These are phyloP conservation scores for Athalia cordata DNA, from an alignment of 2,888 invertebrate genomes.

Conservation along the genomic window DNA sequence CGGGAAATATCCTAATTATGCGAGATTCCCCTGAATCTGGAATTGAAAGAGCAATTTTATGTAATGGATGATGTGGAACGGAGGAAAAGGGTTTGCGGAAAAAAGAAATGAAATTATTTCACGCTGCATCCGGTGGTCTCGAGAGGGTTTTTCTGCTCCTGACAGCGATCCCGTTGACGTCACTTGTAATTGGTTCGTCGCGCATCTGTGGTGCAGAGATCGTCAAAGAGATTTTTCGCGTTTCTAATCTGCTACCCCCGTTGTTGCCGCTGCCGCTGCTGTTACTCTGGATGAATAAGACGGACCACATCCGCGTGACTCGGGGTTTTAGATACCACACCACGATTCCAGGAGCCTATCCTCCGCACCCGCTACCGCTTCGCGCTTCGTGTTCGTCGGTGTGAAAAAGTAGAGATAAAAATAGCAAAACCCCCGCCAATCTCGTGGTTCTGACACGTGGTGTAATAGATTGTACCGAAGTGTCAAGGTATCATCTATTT, in stretches of 20 bases:
- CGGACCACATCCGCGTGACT: constrained; percentile 9
- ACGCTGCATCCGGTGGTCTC: not conserved
- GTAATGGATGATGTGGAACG: too few relatives aligned
- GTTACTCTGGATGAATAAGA: constrained; percentile 12
- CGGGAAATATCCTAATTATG: too few relatives aligned
- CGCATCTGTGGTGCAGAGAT: not conserved
- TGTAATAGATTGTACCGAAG: constrained; percentile 43
- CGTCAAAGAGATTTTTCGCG: constrained; percentile 29
- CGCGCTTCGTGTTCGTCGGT: constrained; percentile 8
- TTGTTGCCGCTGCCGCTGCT: not conserved
- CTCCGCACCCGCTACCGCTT: too few relatives aligned
- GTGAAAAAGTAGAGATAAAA: constrained; percentile 40
- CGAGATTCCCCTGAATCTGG: too few relatives aligned
- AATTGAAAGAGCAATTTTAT: too few relatives aligned
- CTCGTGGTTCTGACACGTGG: constrained; percentile 37
- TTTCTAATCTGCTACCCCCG: not conserved
- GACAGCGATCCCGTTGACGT: constrained; percentile 7
- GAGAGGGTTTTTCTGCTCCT: constrained; percentile 4
- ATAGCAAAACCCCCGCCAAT: constrained; percentile 39
- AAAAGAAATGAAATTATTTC: not conserved
- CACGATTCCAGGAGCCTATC: too few relatives aligned
- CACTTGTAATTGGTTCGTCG: constrained; percentile 35
- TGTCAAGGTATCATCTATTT: constrained; percentile 42
- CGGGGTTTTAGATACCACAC: not conserved
- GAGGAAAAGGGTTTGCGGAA: not conserved